A percentile compares a stretch with the other conserved stretches of the same genome.
Evolutionary conservation across 2,888 invertebrate species (phyloP).

Genomic region (Orthosia incerta): DNA sequence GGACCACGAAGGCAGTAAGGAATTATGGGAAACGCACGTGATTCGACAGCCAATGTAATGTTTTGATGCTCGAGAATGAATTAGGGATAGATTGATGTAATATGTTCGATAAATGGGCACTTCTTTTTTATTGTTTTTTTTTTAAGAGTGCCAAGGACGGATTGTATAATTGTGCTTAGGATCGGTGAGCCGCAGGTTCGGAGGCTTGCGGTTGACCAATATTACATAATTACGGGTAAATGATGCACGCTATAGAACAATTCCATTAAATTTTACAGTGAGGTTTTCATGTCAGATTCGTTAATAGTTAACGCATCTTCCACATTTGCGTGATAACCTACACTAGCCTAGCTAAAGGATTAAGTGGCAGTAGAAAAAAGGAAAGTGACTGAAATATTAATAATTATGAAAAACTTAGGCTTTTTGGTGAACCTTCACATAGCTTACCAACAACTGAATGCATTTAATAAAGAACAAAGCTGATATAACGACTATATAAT

Average conservation of each 20-base stretch:
- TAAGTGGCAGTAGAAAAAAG: not conserved
- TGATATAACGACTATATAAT: not conserved
- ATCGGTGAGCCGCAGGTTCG: not conserved
- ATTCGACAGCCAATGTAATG: constrained; percentile 23
- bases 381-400: no score
- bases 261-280: not conserved
- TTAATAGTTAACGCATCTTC: not conserved
- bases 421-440: no score
- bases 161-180: not conserved
- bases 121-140: constrained; percentile 17
- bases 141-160: constrained; percentile 7
- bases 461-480: not conserved
- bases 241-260: not conserved
- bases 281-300: not conserved
- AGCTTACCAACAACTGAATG: not conserved
- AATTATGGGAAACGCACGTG: constrained; percentile 47
- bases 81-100: constrained; percentile 7
- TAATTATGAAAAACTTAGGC: no score
- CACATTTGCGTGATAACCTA: not conserved
- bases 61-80: constrained; percentile 16
- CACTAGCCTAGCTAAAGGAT: no score
- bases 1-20: constrained; percentile 22
- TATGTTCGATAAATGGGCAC: constrained; percentile 3
- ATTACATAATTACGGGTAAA: constrained; percentile 1
- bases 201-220: not conserved